Evolutionary conservation across 2,888 invertebrate species (phyloP).

Genomic region (Tethea ocularis): DNA sequence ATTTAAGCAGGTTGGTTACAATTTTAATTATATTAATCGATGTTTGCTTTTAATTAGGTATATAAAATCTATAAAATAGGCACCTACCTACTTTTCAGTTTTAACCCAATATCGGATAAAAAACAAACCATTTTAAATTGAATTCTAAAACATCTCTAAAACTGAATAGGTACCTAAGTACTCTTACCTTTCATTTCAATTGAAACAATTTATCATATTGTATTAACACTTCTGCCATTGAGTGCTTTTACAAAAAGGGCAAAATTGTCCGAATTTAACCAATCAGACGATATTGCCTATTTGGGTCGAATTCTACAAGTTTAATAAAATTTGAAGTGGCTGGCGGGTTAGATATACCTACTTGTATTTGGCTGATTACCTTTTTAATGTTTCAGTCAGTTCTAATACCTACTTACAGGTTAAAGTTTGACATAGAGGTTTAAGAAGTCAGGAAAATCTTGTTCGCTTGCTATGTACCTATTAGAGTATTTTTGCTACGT

Average conservation of each 20-base stretch:
- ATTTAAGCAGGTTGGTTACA: neutral
- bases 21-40: neutral
- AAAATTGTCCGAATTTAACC: neutral
- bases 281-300: neutral
- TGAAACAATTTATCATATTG: slow-evolving; percentile 12
- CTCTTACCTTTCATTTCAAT: neutral
- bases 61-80: no score
- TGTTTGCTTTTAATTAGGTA: neutral
- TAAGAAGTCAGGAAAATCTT: no score
- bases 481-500: no score
- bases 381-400: neutral
- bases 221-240: slow-evolving; percentile 12
- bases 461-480: no score
- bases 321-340: neutral
- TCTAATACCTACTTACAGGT: neutral
- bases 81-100: no score
- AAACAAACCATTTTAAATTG: neutral
- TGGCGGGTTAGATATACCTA: neutral
- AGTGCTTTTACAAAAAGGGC: slow-evolving; percentile 8
- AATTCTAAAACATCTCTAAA: no score
- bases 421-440: no score
- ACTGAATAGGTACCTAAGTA: neutral
- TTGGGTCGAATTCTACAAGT: slow-evolving; percentile 1
- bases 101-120: no score
- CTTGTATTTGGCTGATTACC: neutral